phyloP scores from a whole-genome alignment of 2,888 invertebrate species.

The Chymomyza procnemis region DNA sequence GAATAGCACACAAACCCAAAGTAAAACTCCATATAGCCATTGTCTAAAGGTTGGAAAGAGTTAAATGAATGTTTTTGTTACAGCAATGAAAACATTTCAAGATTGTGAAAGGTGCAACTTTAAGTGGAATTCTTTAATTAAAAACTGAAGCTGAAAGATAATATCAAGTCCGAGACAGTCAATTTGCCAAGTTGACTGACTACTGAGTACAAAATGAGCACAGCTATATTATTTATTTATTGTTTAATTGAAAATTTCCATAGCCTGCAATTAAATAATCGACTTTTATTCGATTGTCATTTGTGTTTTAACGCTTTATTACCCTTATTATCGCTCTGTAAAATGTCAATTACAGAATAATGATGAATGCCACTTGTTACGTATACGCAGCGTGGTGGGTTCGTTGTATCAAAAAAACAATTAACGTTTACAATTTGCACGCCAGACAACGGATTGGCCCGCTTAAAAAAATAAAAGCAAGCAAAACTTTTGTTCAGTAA shows the following conservation, averaged over 20 bases:
- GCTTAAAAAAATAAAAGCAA: not conserved
- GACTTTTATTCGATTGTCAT: not conserved
- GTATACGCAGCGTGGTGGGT: conserved; percentile 43
- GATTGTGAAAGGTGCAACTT: not conserved
- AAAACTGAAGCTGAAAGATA: not conserved
- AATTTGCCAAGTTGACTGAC: conserved; percentile 29
- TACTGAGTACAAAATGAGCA: not conserved
- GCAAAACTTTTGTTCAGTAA: too few species aligned
- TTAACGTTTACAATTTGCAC: conserved; percentile 16
- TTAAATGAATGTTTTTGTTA: not conserved
- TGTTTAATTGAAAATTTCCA: not conserved
- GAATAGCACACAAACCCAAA: not conserved
- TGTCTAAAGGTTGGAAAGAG: not conserved
- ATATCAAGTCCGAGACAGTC: conserved; percentile 34
- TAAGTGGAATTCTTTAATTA: not conserved
- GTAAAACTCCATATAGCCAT: not conserved
- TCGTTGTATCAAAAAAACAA: conserved; percentile 4
- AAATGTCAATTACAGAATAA: conserved; percentile 34
- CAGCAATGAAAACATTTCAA: not conserved
- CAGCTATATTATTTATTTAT: not conserved
- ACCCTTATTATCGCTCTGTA: not conserved
- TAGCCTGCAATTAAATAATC: not conserved
- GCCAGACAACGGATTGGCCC: conserved; percentile 12
- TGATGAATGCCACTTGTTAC: conserved; percentile 33
- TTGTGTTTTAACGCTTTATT: not conserved